Evolutionary conservation across 2,113 vertebrate species (phyloP).

Genomic region (Corydoras maculifer): DNA sequence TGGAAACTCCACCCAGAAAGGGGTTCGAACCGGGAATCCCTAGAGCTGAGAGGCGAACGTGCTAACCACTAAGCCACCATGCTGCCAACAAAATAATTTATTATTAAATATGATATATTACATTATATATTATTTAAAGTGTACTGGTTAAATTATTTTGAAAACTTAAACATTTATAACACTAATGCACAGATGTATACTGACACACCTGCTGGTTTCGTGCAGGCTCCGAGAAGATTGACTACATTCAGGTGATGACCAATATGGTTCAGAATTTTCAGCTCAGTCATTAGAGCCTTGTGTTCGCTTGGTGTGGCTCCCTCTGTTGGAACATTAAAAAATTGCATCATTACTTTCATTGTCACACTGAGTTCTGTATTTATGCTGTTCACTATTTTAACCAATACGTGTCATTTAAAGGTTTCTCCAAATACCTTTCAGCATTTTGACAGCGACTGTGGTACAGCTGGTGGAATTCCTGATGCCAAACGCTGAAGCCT

Average conservation of each 20-base stretch:
- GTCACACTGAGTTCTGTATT: neutral
- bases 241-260: slow-evolving; percentile 93
- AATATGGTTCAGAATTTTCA: slow-evolving; percentile 91
- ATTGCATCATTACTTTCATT: neutral
- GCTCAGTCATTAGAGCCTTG: slow-evolving; percentile 92
- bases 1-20: too few relatives aligned
- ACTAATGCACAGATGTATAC: neutral
- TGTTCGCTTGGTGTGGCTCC: slow-evolving; percentile 86
- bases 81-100: too few relatives aligned
- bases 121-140: too few relatives aligned
- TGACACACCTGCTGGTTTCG: slow-evolving; percentile 78
- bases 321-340: slow-evolving; percentile 68
- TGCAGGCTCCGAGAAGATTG: slow-evolving; percentile 90
- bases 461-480: slow-evolving; percentile 72
- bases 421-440: slow-evolving; percentile 76
- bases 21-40: too few relatives aligned
- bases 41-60: too few relatives aligned
- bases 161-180: too few relatives aligned
- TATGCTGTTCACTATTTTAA: too few relatives aligned
- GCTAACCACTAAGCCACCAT: too few relatives aligned
- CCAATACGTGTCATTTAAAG: neutral
- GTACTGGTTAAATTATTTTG: too few relatives aligned
- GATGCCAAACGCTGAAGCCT: slow-evolving; percentile 88
- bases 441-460: slow-evolving; percentile 93
- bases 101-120: too few relatives aligned